phyloP scores from a whole-genome alignment of 2,888 invertebrate genomes.

The Drepana falcataria region DNA sequence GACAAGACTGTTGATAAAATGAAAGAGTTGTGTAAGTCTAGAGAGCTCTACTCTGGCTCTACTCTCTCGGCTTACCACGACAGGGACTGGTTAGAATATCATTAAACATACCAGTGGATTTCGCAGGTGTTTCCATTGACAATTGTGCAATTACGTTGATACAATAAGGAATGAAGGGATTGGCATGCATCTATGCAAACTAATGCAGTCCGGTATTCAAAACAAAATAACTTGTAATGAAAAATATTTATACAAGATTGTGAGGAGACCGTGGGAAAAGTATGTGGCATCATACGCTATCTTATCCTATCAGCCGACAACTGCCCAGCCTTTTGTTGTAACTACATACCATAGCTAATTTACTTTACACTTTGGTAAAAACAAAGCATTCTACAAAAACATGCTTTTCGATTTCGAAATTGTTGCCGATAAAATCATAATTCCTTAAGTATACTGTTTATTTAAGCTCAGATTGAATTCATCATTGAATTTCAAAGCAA shows the following conservation, averaged over 20 bases:
- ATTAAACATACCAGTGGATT: no score
- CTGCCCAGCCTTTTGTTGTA: slow-evolving; percentile 15
- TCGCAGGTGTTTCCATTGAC: no score
- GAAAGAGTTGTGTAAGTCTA: no score
- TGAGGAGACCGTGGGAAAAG: slow-evolving; percentile 22
- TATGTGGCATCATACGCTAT: slow-evolving; percentile 23
- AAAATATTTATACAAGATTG: neutral
- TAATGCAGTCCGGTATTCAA: neutral
- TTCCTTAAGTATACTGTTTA: no score
- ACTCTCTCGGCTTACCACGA: no score
- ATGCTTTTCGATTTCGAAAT: neutral
- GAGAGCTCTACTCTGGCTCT: no score
- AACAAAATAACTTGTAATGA: neutral
- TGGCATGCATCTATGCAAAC: neutral
- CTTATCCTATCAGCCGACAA: slow-evolving; percentile 24
- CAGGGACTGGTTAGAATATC: no score
- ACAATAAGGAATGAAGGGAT: neutral
- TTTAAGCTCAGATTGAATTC: no score
- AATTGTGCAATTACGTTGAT: no score
- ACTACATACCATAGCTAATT: slow-evolving; percentile 1
- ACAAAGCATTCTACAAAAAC: neutral
- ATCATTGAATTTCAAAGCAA: no score
- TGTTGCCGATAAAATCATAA: no score
- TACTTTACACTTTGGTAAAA: neutral
- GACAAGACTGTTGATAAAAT: no score